Evolutionary conservation across 1,140 invertebrate genomes (phyloP), one percentile per base, ranked within the genome.

Genomic region (Drosophila mojavensis): DNA sequence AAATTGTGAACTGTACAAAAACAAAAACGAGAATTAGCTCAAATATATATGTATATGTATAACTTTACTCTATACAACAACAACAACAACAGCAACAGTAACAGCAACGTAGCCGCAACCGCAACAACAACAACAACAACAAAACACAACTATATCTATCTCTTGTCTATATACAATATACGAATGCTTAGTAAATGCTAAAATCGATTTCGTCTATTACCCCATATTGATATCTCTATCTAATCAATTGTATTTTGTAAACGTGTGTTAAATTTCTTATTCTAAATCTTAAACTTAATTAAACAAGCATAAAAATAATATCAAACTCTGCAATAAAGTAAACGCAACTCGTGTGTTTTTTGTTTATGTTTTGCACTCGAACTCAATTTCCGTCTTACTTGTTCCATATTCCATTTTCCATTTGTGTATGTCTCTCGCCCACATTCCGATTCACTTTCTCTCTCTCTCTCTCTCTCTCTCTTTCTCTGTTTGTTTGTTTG

Each of bases 311-410:
- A 17, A 71, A 56, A 56, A 43, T 9, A 58, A 55, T 20, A n/a
- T 51, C 58, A 17, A 60, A 56, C 61, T 63, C 64, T 67, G 68
- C 64, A 84, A 84, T 73, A 83, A 79, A 71, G 79, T 77, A 84
- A 83, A 68, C 71, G 79, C 82, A 86, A 86, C 65, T 62, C 75
- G 76, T 86, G 79, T 86, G 71, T 86, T 79, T 79, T 39, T 82
- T 65, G 71, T 75, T 86, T 85, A 72, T 45, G 72, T 75, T 67
- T 59, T 56, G 70, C 70, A 72, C 70, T 60, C 45, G 75, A 39
- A 39, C 36, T 39, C 36, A 4, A 56, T 61, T 54, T 65, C 41
- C 20, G 33, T 74, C 20, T 45, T 61, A 30, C 50, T 64, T 51
- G 73, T 58, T 28, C 6, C 7, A 36, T 10, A 36, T 13, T 39